A percentile compares a stretch with the other conserved stretches of the same genome.
Evolutionary conservation across 2,888 invertebrate species (phyloP).

Genomic region (Lamellibrachia columna): DNA sequence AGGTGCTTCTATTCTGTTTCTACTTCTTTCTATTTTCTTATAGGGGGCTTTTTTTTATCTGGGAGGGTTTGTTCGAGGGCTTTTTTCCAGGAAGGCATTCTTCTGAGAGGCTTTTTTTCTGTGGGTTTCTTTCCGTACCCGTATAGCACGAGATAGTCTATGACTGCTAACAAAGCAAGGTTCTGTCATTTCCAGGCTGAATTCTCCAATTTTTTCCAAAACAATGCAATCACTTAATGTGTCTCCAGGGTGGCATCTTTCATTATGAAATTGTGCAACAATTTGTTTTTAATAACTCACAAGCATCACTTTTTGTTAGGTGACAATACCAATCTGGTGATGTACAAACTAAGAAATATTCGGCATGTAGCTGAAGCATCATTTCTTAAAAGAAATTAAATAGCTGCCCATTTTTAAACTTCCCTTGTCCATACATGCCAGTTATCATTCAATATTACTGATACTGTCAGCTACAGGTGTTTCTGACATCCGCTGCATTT

Average conservation of each 20-base stretch:
- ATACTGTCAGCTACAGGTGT: too few relatives aligned
- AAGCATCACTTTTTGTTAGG: neutral
- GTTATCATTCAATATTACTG: too few relatives aligned
- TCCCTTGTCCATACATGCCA: too few relatives aligned
- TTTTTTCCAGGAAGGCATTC: too few relatives aligned
- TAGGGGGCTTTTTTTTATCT: too few relatives aligned
- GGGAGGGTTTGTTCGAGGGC: too few relatives aligned
- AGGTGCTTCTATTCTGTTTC: too few relatives aligned
- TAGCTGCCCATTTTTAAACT: too few relatives aligned
- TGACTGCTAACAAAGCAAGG: neutral
- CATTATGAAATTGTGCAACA: neutral
- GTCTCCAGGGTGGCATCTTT: neutral
- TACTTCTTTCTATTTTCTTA: too few relatives aligned
- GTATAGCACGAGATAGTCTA: neutral
- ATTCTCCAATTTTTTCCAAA: neutral
- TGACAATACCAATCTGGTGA: neutral
- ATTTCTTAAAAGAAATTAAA: neutral
- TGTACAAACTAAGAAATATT: neutral
- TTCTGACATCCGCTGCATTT: too few relatives aligned
- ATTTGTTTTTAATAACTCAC: neutral
- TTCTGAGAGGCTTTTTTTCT: too few relatives aligned
- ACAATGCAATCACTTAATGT: neutral
- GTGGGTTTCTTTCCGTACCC: too few relatives aligned
- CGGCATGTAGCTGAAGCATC: neutral
- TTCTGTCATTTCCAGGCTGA: neutral